Conservation (phyloP, 2,888 invertebrate genomes). For the Marasmarcha lunaedactyla region DNA sequence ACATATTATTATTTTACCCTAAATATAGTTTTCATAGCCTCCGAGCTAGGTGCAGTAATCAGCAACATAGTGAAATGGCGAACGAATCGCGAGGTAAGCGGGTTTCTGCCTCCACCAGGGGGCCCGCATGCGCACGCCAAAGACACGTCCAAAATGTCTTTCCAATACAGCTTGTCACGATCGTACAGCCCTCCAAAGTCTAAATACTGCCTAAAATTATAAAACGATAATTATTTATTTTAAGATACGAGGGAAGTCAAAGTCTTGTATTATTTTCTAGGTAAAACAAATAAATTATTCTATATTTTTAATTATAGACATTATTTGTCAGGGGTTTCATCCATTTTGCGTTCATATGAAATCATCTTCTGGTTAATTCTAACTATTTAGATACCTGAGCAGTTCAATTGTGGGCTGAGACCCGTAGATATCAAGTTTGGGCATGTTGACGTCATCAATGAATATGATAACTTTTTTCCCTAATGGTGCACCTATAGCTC, state of each 20-base stretch:
- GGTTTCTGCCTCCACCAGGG: constrained; percentile 91
- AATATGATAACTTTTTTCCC: constrained; percentile 88
- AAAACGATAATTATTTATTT: too few species aligned
- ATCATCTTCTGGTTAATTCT: too few species aligned
- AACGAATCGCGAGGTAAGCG: constrained; percentile 85
- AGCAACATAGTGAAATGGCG: constrained; percentile 90
- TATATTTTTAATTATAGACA: too few species aligned
- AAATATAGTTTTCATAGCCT: constrained; percentile 83
- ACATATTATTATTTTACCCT: constrained; percentile 60
- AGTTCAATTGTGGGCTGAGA: constrained; percentile 94
- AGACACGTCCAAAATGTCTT: constrained; percentile 85
- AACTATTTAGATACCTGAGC: too few species aligned
- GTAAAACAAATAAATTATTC: too few species aligned
- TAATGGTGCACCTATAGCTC: constrained; percentile 83
- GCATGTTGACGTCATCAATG: constrained; percentile 95
- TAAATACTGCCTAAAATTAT: constrained; percentile 71
- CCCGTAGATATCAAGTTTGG: constrained; percentile 86
- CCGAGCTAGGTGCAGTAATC: constrained; percentile 84
- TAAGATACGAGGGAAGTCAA: too few species aligned
- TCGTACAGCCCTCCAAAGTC: constrained; percentile 89
- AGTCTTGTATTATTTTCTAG: too few species aligned
- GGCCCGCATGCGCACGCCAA: constrained; percentile 89
- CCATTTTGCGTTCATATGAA: too few species aligned
- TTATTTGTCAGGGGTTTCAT: too few species aligned
- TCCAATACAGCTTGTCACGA: constrained; percentile 90